Evolutionary conservation across 2,797 vertebrate species (phyloP), one percentile per base, ranked within the genome.

Genomic region (Lagocephalus sceleratus): DNA sequence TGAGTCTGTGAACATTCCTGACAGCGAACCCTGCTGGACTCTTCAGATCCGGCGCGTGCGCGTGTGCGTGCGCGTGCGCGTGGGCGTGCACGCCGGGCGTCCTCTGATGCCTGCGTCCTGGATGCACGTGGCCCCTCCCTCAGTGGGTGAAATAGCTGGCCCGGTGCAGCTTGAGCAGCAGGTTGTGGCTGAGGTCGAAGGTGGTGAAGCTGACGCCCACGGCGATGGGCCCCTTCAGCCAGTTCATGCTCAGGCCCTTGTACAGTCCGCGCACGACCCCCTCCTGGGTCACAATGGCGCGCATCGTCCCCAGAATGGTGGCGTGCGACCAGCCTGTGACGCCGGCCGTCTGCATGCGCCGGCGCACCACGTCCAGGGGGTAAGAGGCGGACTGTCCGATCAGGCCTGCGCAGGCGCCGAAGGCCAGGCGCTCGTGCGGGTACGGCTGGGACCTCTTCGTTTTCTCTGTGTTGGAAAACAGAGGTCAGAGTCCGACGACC

Each of bases 211-310:
- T 99, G 63, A 98, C 92, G 5, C 95, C 96, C 49, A 98, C 96
- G 0, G 94, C 93, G 8, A 99, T 75, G 2, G 97, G 97, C 3
- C 96, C 96, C 68, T 99, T 99, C 19, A 99, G 79, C 96, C 96
- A 99, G 90, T 99, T 99, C 96, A 99, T 98, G 87, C 95, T 99
- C 60, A 99, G 91, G 52, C 96, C 96, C 68, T 99, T 99, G 89
- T 99, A 99, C 2, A 99, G 78, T 54, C 96, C 96, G 0, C 87
- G 85, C 48, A 94, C 21, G 0, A 95, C 64, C n/a, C 97, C 96
- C 67, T 98, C 96, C 48, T 94, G 90, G 0, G 73, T 38, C 6
- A 94, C 67, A 1, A 99, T 95, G 50, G 89, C 85, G 0, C 66
- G 73, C 89, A 97, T 92, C 23, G 96, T 99, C 66, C 87, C 83